Evolutionary conservation across 2,113 vertebrate species (phyloP), one percentile per base, ranked within the genome.

Genomic region (Rhombomys opimus): DNA sequence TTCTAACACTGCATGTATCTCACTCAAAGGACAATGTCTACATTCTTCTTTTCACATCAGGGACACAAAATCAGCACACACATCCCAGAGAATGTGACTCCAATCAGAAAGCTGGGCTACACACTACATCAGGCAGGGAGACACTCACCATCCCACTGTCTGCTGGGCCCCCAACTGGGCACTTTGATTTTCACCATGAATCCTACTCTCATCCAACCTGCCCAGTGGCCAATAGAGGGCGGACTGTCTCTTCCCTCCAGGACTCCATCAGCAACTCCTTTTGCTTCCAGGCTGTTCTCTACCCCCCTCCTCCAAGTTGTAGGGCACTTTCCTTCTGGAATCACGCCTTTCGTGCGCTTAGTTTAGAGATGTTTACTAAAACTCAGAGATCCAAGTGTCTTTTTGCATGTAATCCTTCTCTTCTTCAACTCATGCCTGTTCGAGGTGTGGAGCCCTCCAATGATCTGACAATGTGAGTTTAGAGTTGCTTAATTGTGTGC

Each of bases 141-240:
- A 14, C 32, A 54, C 18, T 72, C 46, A 22, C 41, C 81, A 17
- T 76, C 70, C 22, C 32, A 32, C 75, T 87, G 73, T 89, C 82
- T 91, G 14, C 38, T 52, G 54, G 61, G 61, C 59, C 59, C 61
- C 54, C 76, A 90, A 13, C 65, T 41, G 80, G 80, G 46, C 57
- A 50, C 91, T 97, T 61, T 6, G 76, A 78, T 95, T 91, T 95
- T 93, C 70, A 77, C 52, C 59, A 25, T 32, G 54, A 23, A 70
- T 68, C 78, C 94, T 12, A 88, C 54, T 81, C 93, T 94, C 80
- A 59, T 85, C 77, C 80, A 96, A 88, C 52, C 59, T 82, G 92
- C 12, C 17, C 54, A 59, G 57, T 4, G 92, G 81, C 97, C 97
- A 91, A 97, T 87, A 98, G 97, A 95, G 97, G 97, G 97, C 97